Conservation (phyloP, 1,140 invertebrate species). For the Drosophila pectinifera region DNA sequence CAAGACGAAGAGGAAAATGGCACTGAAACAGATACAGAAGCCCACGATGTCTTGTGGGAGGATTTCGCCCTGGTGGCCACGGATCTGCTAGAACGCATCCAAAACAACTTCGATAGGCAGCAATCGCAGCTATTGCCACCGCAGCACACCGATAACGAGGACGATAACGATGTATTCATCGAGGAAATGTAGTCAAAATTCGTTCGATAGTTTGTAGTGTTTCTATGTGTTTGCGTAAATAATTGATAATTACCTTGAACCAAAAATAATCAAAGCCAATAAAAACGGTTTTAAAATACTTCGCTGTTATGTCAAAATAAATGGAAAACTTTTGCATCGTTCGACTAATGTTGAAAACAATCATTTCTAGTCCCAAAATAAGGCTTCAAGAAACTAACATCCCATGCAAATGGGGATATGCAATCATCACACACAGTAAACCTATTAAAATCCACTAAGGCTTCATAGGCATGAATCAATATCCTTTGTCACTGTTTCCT, state of each 20-base stretch:
- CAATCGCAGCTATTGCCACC: constrained; percentile 11
- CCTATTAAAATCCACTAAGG: not conserved
- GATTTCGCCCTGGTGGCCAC: constrained; percentile 88
- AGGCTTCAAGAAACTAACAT: no score
- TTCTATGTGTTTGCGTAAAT: constrained; percentile 32
- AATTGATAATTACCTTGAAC: constrained; percentile 26
- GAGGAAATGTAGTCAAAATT: constrained; percentile 67
- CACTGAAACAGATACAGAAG: constrained; percentile 25
- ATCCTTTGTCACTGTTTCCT: not conserved
- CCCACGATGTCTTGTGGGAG: constrained; percentile 86
- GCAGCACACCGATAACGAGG: constrained; percentile 31
- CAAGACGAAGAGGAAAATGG: not conserved
- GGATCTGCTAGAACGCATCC: constrained; percentile 86
- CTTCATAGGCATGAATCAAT: no score
- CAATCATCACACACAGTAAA: no score
- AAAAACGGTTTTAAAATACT: not conserved
- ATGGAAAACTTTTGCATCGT: no score
- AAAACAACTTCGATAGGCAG: constrained; percentile 72
- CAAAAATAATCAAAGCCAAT: constrained; percentile 14
- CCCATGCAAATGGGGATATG: not conserved
- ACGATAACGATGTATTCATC: constrained; percentile 77
- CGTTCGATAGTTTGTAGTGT: constrained; percentile 18
- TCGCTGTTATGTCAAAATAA: not conserved
- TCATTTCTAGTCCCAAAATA: not conserved
- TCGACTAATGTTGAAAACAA: no score